These are phyloP conservation scores for Apamea epomidion DNA, from an alignment of 2,888 invertebrate genomes.

Conservation along the genomic window DNA sequence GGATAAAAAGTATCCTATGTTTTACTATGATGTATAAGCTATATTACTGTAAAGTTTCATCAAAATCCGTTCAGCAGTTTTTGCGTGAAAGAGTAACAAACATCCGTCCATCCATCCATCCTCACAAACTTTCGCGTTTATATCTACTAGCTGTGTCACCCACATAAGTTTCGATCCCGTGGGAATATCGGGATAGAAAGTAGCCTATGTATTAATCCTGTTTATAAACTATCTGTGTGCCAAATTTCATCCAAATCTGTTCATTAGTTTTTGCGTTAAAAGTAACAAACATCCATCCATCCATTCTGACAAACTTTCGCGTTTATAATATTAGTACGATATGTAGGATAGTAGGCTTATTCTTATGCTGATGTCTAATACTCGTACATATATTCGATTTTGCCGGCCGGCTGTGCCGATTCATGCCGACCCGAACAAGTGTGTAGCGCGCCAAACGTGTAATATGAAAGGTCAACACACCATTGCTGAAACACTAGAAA, in stretches of 20 bases:
- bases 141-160: too few species aligned
- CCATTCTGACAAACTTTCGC: too few species aligned
- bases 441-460: neutral
- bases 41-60: too few species aligned
- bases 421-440: neutral
- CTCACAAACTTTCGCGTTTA: neutral
- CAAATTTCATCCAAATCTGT: too few species aligned
- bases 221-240: too few species aligned
- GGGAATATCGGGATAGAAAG: too few species aligned
- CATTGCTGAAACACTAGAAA: constrained; percentile 53
- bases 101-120: neutral
- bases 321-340: neutral
- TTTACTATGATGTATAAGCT: too few species aligned
- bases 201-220: too few species aligned
- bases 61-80: neutral
- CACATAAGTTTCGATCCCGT: too few species aligned
- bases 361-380: neutral
- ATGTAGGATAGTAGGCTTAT: neutral
- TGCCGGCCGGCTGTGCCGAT: neutral
- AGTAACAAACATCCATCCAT: too few species aligned
- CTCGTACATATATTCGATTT: neutral
- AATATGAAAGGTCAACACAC: constrained; percentile 56
- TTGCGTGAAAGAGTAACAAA: neutral
- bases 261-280: too few species aligned
- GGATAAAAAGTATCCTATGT: too few species aligned